Evolutionary conservation across 2,113 vertebrate genomes (phyloP), one percentile per base, ranked within the genome.

Genomic region (Zingel zingel): DNA sequence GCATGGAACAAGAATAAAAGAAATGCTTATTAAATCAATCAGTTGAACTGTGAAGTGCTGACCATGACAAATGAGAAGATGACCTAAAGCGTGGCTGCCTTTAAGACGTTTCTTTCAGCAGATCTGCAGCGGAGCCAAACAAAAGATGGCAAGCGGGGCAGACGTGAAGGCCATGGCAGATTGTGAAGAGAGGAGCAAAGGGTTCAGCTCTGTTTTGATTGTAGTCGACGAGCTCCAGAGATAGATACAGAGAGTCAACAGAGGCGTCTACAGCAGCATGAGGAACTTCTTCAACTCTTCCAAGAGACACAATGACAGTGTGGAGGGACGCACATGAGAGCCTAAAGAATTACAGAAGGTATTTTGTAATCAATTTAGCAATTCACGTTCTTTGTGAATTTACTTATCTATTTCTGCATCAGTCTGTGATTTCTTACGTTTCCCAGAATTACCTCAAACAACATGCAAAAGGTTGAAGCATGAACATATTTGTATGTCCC

Each of bases 121-220:
- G 54, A 51, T n/a, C 53, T 66, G 75, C 66, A 62, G 50, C 23
- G 18, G 47, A 45, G 67, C 54, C 61, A 59, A 39, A 78, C 61
- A 71, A 39, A 79, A 59, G 61, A 57, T 2, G 0, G 14, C 4
- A 5, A 64, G 56, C 1, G 2, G 65, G 62, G 36, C n/a, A 21
- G 57, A 54, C 58, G 57, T 59, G 21, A 85, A 25, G 54, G 66
- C 78, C 16, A 3, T 3, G 19, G 23, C 30, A 6, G 30, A 65
- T 25, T 80, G 67, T 57, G 57, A 70, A 80, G 51, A 74, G 18
- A 73, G 14, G 48, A 66, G 48, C 54, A 61, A 62, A 53, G 18
- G 12, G 3, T 74, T 79, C 21, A 48, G 16, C 53, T 68, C 6
- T 83, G 62, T 61, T 83, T 80, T 65, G 58, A 82, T 69, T 77